Percentiles rank a stretch among this genome's conserved stretches.
Evolutionary conservation across 2,113 vertebrate genomes (phyloP).

Genomic region (Meriones unguiculatus): DNA sequence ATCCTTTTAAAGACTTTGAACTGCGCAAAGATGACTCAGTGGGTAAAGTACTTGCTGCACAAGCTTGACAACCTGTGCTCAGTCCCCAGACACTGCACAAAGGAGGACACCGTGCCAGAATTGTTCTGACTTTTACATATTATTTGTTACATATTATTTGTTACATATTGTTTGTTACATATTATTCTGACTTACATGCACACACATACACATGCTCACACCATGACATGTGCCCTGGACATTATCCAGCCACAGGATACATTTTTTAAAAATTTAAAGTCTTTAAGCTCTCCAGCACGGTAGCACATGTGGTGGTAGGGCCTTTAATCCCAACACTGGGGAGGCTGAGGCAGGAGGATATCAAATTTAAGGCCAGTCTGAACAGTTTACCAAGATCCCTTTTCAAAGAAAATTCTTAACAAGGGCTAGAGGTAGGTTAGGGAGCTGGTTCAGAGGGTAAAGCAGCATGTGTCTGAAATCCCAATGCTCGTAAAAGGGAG

Average conservation of each 20-base stretch:
- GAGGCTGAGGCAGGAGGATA: too few species aligned
- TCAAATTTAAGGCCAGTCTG: neutral
- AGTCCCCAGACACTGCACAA: neutral
- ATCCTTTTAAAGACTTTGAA: neutral
- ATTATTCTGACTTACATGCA: too few species aligned
- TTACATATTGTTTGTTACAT: too few species aligned
- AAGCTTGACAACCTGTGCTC: neutral
- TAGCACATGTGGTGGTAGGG: neutral
- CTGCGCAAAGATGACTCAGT: neutral
- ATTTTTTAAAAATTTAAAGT: neutral
- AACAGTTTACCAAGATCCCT: neutral
- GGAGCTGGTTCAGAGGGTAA: neutral
- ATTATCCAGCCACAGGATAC: neutral
- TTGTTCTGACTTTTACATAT: too few species aligned
- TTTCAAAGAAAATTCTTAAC: neutral
- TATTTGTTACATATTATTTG: too few species aligned
- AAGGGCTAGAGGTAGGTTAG: neutral
- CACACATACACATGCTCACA: neutral
- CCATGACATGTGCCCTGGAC: neutral
- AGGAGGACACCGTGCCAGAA: neutral
- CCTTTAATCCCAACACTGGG: neutral
- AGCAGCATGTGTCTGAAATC: neutral
- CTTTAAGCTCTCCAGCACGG: neutral
- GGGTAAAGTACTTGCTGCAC: neutral
- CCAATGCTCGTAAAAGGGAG: neutral